Base-by-base conservation (phyloP, 2,113 vertebrate species). In the Eudyptes chrysolophus region DNA sequence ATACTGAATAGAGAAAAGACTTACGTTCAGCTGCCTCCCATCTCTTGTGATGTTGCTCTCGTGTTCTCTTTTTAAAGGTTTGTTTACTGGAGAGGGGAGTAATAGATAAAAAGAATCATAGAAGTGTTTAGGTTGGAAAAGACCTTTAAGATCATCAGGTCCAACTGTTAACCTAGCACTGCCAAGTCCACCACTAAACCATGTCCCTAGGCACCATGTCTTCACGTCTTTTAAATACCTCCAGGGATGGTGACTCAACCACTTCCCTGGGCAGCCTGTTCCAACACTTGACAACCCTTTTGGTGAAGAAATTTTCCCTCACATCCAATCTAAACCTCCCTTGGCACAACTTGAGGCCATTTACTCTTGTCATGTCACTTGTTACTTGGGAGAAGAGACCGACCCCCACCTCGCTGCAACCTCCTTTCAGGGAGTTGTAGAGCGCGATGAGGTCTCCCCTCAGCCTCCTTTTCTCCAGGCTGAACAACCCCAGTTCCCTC, bases 171-270 rank as follows among this genome's bases (percentile, higher is more conserved):
- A 40, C 19, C 30, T 48, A 49, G 32, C 60, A 74, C 36, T 57
- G 52, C 38, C 44, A 71, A 36, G 68, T 49, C 48, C 74, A 74
- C 38, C 38, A 48, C 15, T 64, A 64, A 40, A 62, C 36, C 36
- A 19, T 40, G 42, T 34, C 46, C 54, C 24, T 9, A 44, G 27
- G 12, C 51, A 29, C 12, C 69, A 64, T 32, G 8, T 61, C 44
- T 5, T 0, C 8, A 2, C 4, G 3, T 34, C 25, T 84, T 42
- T 8, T 10, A 14, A 30, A 16, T 12, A 25, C 44, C 19, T 75
- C 20, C 32, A n/a, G 40, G 30, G n/a, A 30, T 21, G 13, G 64
- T 13, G 16, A 51, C 24, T n/a, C n/a, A 24, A 22, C 11, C 38
- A 29, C 16, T 48, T 16, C 18, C 30, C 25, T 49, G 22, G 30